Evolutionary conservation across 2,888 invertebrate species (phyloP).

Genomic region (Dasypolia templi): DNA sequence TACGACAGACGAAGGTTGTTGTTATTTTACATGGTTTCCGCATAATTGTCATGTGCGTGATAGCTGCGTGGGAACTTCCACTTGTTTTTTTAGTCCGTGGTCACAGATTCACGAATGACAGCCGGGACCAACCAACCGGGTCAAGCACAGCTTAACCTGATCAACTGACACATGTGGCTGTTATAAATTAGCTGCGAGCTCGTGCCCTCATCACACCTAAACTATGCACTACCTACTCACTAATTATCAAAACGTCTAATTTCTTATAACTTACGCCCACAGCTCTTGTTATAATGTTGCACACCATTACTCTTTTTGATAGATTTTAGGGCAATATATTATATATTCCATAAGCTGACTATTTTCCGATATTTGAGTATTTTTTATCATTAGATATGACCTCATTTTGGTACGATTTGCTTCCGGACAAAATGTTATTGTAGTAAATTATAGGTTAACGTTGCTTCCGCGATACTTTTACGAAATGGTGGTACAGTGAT

Average conservation of each 20-base stretch:
- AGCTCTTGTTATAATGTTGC: conserved; percentile 47
- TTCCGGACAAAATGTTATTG: conserved; percentile 49
- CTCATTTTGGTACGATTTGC: conserved; percentile 44
- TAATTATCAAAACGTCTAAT: background rate
- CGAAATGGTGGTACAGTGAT: background rate
- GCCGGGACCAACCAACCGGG: too few species aligned
- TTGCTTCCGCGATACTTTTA: background rate
- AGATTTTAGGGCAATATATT: conserved; percentile 68
- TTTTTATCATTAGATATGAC: conserved; percentile 63
- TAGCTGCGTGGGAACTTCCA: too few species aligned
- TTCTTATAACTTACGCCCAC: conserved; percentile 45
- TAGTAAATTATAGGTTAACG: conserved; percentile 39
- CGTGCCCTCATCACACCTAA: too few species aligned
- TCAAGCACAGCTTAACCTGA: too few species aligned
- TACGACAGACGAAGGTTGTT: too few species aligned
- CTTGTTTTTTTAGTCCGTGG: too few species aligned
- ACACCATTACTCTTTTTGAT: conserved; percentile 71
- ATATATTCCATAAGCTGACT: conserved; percentile 66
- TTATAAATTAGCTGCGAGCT: too few species aligned
- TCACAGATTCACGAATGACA: too few species aligned
- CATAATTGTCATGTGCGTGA: too few species aligned
- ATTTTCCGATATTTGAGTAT: conserved; percentile 63
- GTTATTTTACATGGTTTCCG: too few species aligned
- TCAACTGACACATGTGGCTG: too few species aligned
- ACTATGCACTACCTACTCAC: too few species aligned